A percentile compares a stretch with the other conserved stretches of the same genome.
Evolutionary conservation across 2,888 invertebrate genomes (phyloP).

Genomic region (Enchytraeus crypticus): DNA sequence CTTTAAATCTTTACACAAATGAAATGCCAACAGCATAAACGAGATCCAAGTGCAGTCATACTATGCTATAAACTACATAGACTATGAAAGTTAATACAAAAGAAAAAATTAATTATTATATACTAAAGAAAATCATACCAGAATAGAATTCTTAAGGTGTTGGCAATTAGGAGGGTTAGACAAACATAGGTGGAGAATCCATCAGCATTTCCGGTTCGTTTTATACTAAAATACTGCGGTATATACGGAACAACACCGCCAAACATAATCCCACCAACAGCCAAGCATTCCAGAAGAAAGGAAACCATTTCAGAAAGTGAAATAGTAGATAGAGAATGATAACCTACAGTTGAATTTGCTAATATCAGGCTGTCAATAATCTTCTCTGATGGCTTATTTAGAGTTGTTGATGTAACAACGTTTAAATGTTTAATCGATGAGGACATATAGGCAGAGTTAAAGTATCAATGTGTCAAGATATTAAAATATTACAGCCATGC

Average conservation of each 20-base stretch:
- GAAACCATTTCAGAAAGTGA: neutral
- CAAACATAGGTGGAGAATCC: constrained; percentile 97
- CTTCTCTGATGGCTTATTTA: too few species aligned
- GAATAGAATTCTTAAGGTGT: constrained; percentile 90
- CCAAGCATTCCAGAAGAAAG: constrained; percentile 16
- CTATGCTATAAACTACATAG: neutral
- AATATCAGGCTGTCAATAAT: too few species aligned
- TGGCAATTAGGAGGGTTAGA: constrained; percentile 84
- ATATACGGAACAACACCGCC: constrained; percentile 92
- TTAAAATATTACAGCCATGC: too few species aligned
- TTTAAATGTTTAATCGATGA: too few species aligned
- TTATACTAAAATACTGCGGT: constrained; percentile 90
- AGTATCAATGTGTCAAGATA: too few species aligned
- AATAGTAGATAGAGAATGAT: too few species aligned
- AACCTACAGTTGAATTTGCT: too few species aligned
- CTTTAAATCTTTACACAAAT: neutral
- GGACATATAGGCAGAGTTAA: too few species aligned
- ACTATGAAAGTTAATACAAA: neutral
- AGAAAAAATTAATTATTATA: too few species aligned
- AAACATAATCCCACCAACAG: constrained; percentile 69
- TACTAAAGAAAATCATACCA: too few species aligned
- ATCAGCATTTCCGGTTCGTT: constrained; percentile 78
- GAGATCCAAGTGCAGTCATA: neutral
- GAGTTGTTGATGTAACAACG: too few species aligned
- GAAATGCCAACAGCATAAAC: neutral